Conservation (phyloP, 2,797 vertebrate genomes). For the Gephyroberyx darwinii region DNA sequence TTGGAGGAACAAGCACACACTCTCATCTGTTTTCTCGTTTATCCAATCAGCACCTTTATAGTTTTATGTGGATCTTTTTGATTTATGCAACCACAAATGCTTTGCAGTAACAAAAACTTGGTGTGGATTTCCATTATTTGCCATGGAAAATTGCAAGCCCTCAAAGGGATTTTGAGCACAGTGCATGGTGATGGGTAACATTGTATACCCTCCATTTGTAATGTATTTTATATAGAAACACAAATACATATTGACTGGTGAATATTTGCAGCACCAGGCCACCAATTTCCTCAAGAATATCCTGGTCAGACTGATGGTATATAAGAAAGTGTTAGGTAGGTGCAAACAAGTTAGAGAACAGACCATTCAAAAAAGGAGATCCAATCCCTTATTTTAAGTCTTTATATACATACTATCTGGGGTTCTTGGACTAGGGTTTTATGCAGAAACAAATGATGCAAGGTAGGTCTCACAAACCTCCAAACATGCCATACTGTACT, state of each 20-base stretch:
- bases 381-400: neutral
- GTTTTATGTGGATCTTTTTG: neutral
- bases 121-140: neutral
- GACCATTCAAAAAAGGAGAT: neutral
- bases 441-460: constrained; percentile 51
- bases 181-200: too few species aligned
- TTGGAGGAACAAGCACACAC: neutral
- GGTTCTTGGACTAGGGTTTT: constrained; percentile 45
- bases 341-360: neutral
- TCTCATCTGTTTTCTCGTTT: constrained; percentile 23
- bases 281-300: neutral
- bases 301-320: neutral
- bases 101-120: neutral
- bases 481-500: constrained; percentile 26
- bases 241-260: neutral
- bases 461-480: constrained; percentile 55
- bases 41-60: constrained; percentile 21
- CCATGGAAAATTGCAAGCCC: neutral
- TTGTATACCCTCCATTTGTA: too few species aligned
- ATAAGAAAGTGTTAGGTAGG: neutral
- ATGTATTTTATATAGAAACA: neutral
- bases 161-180: too few species aligned
- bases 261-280: neutral
- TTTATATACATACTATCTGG: neutral
- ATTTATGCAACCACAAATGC: neutral